phyloP scores from a whole-genome alignment of 2,113 vertebrate species.

The Chloropsis cyanopogon region DNA sequence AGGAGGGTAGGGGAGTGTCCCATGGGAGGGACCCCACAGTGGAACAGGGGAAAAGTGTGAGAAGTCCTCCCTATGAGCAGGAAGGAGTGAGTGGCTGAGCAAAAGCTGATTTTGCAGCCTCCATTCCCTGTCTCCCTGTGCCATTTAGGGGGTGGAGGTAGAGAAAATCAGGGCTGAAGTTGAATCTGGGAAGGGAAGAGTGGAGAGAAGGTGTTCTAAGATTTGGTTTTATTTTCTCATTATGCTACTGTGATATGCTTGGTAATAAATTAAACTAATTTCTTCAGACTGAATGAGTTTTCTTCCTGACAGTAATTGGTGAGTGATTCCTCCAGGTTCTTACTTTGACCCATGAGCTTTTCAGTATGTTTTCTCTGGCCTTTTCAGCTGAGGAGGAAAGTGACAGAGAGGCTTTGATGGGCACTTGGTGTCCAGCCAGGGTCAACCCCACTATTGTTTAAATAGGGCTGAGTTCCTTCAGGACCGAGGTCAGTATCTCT shows the following conservation, averaged over 20 bases:
- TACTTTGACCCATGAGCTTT: not conserved
- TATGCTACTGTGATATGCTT: not conserved
- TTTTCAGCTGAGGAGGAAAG: not conserved
- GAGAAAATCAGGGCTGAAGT: not conserved
- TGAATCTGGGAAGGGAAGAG: not conserved
- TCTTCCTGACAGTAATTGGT: not conserved
- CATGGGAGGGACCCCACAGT: not conserved
- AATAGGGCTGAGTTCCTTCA: not conserved
- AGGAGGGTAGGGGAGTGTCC: not conserved
- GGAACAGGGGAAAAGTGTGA: not conserved
- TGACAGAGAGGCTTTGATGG: not conserved
- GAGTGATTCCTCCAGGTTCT: not conserved
- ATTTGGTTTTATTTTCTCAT: not conserved
- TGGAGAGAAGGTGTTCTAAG: not conserved
- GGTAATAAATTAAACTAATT: not conserved
- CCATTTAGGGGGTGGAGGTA: not conserved
- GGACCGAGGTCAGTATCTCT: not conserved
- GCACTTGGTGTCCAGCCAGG: not conserved
- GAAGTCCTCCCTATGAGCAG: not conserved
- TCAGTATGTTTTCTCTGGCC: not conserved
- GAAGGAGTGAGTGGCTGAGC: not conserved
- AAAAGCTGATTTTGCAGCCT: not conserved
- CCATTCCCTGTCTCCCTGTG: not conserved
- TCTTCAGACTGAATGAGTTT: not conserved
- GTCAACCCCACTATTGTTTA: not conserved